These are phyloP conservation scores for Ranitomeya imitator DNA, from an alignment of 2,113 vertebrate genomes.

Conservation along the genomic window DNA sequence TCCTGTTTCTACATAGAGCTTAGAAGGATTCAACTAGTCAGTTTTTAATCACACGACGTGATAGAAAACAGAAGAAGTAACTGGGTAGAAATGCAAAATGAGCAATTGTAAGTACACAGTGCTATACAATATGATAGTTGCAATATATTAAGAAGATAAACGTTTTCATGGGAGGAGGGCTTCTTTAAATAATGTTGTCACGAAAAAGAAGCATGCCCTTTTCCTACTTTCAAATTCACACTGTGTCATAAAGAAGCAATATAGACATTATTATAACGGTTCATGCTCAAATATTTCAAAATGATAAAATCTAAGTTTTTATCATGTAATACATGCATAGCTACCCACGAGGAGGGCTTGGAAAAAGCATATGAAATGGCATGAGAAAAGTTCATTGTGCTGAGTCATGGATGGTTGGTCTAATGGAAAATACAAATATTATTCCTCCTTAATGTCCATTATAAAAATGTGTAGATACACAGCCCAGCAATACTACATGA, in stretches of 20 bases:
- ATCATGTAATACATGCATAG: conserved; percentile 32
- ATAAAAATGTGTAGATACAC: conserved; percentile 55
- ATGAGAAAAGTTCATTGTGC: conserved; percentile 51
- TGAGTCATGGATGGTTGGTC: conserved; percentile 58
- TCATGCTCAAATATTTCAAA: not conserved
- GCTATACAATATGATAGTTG: too few species aligned
- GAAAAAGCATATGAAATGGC: conserved; percentile 47
- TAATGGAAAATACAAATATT: conserved; percentile 59
- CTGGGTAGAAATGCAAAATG: too few species aligned
- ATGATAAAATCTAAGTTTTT: conserved; percentile 13
- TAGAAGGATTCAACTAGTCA: too few species aligned
- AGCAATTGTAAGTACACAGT: too few species aligned
- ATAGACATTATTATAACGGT: not conserved
- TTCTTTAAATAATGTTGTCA: too few species aligned
- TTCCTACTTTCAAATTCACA: not conserved
- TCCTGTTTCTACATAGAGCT: too few species aligned
- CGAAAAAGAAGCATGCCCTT: not conserved
- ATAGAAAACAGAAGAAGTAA: too few species aligned
- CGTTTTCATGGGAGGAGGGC: too few species aligned
- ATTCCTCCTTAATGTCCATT: conserved; percentile 57
- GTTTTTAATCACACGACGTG: too few species aligned
- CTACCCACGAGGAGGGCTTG: conserved; percentile 44
- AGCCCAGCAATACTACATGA: conserved; percentile 38
- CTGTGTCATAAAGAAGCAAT: not conserved
- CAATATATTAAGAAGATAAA: too few species aligned